Evolutionary conservation across 2,797 vertebrate genomes (phyloP).

Genomic region (Channallabes apus): DNA sequence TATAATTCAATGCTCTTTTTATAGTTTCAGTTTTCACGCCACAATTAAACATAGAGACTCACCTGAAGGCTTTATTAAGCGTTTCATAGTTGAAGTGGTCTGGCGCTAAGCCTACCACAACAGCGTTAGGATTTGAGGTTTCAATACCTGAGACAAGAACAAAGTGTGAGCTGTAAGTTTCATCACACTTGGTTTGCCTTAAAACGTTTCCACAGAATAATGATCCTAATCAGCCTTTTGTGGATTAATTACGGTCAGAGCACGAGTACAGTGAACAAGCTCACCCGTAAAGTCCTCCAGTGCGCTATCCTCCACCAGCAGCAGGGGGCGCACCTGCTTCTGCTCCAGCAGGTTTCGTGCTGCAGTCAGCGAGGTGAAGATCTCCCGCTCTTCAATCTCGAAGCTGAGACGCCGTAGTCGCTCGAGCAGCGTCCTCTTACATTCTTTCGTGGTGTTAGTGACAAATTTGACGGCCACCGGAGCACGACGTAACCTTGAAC

Average conservation of each 20-base stretch:
- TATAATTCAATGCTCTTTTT: not conserved
- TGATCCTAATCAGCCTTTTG: not conserved
- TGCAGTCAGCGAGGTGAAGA: slow-evolving; percentile 93
- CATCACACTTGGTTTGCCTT: not conserved
- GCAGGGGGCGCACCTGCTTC: slow-evolving; percentile 81
- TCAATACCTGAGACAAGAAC: slow-evolving; percentile 76
- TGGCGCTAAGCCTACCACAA: slow-evolving; percentile 90
- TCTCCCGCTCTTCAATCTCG: slow-evolving; percentile 86
- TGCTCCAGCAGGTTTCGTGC: slow-evolving; percentile 87
- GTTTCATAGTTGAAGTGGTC: slow-evolving; percentile 89
- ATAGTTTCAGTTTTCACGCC: not conserved
- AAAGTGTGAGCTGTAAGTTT: not conserved
- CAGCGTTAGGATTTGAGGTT: slow-evolving; percentile 86
- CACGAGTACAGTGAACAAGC: not conserved
- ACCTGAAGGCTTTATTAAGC: slow-evolving; percentile 92
- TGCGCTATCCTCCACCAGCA: slow-evolving; percentile 87
- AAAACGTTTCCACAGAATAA: not conserved
- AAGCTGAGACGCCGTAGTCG: slow-evolving; percentile 82
- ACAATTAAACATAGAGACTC: slow-evolving; percentile 46
- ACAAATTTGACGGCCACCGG: slow-evolving; percentile 86
- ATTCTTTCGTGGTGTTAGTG: slow-evolving; percentile 96
- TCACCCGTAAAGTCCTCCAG: slow-evolving; percentile 88
- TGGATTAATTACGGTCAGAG: too few species aligned
- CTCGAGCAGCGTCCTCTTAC: slow-evolving; percentile 83
- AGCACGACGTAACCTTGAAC: slow-evolving; percentile 77